Percentiles rank a stretch among this genome's conserved stretches.
phyloP scores from a whole-genome alignment of 2,797 vertebrate species.

The Alosa sapidissima region DNA sequence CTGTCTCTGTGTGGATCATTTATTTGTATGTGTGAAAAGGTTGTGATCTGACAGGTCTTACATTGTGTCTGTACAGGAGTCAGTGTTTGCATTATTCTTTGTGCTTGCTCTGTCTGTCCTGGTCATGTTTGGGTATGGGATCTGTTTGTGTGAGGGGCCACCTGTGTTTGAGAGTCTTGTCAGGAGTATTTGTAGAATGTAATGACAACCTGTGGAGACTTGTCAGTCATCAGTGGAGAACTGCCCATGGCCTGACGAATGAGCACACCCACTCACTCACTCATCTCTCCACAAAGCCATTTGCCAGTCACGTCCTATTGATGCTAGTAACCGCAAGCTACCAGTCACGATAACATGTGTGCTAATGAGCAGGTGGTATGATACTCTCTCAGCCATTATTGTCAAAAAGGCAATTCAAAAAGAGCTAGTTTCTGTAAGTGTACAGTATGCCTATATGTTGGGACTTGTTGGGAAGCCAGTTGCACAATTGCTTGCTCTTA shows the following conservation, averaged over 20 bases:
- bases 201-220: constrained; percentile 42
- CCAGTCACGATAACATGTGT: background rate
- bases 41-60: background rate
- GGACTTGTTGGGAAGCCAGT: background rate
- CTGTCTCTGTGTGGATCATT: background rate
- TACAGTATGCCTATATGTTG: background rate
- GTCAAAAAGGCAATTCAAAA: background rate
- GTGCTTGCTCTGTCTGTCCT: background rate
- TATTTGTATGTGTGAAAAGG: background rate
- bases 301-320: background rate
- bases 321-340: background rate
- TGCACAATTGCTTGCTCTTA: background rate
- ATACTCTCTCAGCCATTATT: background rate
- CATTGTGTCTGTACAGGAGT: background rate
- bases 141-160: background rate
- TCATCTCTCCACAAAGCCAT: constrained; percentile 37
- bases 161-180: background rate
- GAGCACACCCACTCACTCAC: constrained; percentile 23
- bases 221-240: constrained; percentile 42
- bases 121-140: background rate
- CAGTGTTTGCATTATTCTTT: background rate
- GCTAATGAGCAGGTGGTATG: background rate
- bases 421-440: background rate
- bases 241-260: constrained; percentile 36
- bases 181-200: background rate